Conservation (phyloP, 1,140 invertebrate species). For the Pomacea maculata region DNA sequence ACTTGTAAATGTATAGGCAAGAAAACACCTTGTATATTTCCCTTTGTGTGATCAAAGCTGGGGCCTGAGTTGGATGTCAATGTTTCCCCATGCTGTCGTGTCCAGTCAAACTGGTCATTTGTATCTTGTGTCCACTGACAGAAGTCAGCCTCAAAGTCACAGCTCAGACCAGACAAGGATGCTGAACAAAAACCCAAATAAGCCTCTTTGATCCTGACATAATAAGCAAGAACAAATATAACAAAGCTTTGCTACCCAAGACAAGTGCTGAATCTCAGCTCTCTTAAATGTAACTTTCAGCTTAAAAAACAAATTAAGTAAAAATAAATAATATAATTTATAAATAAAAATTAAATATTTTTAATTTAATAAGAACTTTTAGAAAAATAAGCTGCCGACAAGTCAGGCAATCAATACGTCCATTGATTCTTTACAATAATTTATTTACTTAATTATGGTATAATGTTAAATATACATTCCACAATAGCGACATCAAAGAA, state of each 20-base stretch:
- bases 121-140: slow-evolving; percentile 80
- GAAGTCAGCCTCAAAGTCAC: slow-evolving; percentile 78
- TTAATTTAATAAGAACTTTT: too few relatives aligned
- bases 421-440: not conserved
- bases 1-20: not conserved
- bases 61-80: slow-evolving; percentile 72
- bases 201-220: not conserved
- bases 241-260: too few relatives aligned
- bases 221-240: not conserved
- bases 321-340: too few relatives aligned
- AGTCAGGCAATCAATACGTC: not conserved
- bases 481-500: not conserved
- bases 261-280: too few relatives aligned
- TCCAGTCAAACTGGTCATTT: slow-evolving; percentile 2
- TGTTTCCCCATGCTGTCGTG: slow-evolving; percentile 2
- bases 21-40: slow-evolving; percentile 7
- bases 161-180: slow-evolving; percentile 52
- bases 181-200: not conserved
- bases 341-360: too few relatives aligned
- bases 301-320: too few relatives aligned
- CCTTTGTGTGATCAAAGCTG: slow-evolving; percentile 74
- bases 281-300: too few relatives aligned
- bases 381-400: not conserved
- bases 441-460: not conserved
- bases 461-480: not conserved